phyloP scores from a whole-genome alignment of 2,113 vertebrate genomes.

The Dasyurus viverrinus region DNA sequence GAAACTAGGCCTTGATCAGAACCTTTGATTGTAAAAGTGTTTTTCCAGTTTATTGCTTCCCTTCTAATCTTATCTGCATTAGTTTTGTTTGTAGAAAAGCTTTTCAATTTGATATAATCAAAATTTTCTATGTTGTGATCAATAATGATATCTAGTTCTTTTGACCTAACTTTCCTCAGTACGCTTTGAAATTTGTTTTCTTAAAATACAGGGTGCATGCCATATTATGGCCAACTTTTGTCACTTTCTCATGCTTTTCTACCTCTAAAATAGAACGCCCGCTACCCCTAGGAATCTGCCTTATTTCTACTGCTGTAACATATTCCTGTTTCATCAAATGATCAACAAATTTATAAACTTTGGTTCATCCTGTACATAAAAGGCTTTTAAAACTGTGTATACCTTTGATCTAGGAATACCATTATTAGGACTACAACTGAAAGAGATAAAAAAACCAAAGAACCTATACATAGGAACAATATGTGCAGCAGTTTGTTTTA shows the following conservation, averaged over 20 bases:
- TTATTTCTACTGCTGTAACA: background rate
- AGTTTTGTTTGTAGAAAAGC: no score
- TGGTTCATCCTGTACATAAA: no score
- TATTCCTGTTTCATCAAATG: background rate
- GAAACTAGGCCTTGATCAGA: no score
- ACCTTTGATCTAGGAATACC: no score
- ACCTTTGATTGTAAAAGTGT: no score
- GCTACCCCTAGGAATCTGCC: background rate
- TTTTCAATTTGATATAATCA: no score
- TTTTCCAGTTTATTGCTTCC: no score
- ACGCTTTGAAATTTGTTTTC: background rate
- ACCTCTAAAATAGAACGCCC: background rate
- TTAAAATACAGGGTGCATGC: background rate
- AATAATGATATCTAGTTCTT: no score
- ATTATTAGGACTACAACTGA: background rate
- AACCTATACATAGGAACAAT: background rate
- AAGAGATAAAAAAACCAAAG: background rate
- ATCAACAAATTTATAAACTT: background rate
- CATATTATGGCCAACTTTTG: background rate
- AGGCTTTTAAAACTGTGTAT: no score
- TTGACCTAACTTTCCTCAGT: background rate
- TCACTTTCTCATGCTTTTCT: background rate
- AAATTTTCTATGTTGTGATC: no score
- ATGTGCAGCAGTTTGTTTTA: background rate
- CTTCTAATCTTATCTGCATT: no score